Evolutionary conservation across 2,888 invertebrate species (phyloP), one percentile per base, ranked within the genome.

Genomic region (Amphipyra berbera): DNA sequence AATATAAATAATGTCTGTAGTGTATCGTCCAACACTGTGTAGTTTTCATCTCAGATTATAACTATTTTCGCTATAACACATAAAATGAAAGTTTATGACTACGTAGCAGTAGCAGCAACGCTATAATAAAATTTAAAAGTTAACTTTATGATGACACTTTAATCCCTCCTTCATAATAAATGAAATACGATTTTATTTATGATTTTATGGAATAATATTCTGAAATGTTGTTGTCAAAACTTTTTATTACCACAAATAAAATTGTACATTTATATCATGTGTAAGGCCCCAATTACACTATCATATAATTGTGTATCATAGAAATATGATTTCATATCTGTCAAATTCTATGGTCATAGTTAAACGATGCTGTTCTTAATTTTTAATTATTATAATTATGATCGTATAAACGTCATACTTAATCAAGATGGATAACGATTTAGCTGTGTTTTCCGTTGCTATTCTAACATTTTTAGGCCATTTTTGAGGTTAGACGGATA

Each of bases 11-110:
- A 54, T 40, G 21, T 46, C 37, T 15, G 44, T 42, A 63, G 40
- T 61, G 47, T 60, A 59, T 44, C 54, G 45, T 47, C 35, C 42
- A 12, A 37, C 50, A 35, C 40, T 44, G 48, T 46, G 61, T 59
- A 77, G 58, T 77, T 68, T n/a, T 68, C 61, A 65, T 72, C 64
- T 49, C 45, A 58, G 37, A 64, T 78, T 63, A 68, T 78, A 68
- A 74, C 15, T 57, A 66, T 57, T 63, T 62, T 60, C 53, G 55
- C 33, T 55, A 58, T 63, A 59, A 52, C 48, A 52, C 50, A 68
- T 79, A 65, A 63, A 78, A 64, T 66, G 47, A 50, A 50, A 45
- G 42, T 62, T 66, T 64, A 76, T 64, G 59, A 33, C 54, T 33
- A 63, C 57, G 53, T 40, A 45, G 44, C 61, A 38, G 53, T 40